Conservation (phyloP, 2,888 invertebrate genomes). For the Trichogramma dendrolimi region DNA sequence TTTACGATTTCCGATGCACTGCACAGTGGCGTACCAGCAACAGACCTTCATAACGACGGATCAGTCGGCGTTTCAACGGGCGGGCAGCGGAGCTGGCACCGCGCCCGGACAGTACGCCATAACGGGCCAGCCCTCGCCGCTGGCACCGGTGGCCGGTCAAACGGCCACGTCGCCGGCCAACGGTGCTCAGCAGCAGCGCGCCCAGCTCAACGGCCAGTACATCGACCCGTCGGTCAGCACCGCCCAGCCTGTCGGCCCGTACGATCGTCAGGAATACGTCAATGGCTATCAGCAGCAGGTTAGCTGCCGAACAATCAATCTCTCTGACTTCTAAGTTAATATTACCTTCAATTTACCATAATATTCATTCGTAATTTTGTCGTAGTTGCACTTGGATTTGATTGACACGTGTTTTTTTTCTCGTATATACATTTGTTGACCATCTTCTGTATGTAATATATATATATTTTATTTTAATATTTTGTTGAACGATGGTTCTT, state of each 20-base stretch:
- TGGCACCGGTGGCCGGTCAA: conserved; percentile 45
- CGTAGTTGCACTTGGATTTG: conserved; percentile 25
- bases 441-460: too few relatives aligned
- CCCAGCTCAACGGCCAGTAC: conserved; percentile 50
- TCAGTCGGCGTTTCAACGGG: conserved; percentile 51
- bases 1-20: not conserved
- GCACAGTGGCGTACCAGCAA: conserved; percentile 49
- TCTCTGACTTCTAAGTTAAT: conserved; percentile 32
- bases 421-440: conserved; percentile 4
- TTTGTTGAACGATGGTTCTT: too few relatives aligned
- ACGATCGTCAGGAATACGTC: conserved; percentile 53
- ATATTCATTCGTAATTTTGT: conserved; percentile 31
- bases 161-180: not conserved
- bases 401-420: conserved; percentile 17
- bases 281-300: conserved; percentile 54
- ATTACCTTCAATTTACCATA: conserved; percentile 12
- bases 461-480: too few relatives aligned
- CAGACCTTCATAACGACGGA: conserved; percentile 50
- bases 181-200: conserved; percentile 35
- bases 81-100: conserved; percentile 44
- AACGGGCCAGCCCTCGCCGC: conserved; percentile 48
- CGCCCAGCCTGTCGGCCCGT: conserved; percentile 45
- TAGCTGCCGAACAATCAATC: conserved; percentile 31
- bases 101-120: conserved; percentile 50
- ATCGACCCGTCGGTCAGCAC: conserved; percentile 49